These are phyloP conservation scores for Australoheros scitulus DNA, from an alignment of 2,113 vertebrate species.

Conservation along the genomic window DNA sequence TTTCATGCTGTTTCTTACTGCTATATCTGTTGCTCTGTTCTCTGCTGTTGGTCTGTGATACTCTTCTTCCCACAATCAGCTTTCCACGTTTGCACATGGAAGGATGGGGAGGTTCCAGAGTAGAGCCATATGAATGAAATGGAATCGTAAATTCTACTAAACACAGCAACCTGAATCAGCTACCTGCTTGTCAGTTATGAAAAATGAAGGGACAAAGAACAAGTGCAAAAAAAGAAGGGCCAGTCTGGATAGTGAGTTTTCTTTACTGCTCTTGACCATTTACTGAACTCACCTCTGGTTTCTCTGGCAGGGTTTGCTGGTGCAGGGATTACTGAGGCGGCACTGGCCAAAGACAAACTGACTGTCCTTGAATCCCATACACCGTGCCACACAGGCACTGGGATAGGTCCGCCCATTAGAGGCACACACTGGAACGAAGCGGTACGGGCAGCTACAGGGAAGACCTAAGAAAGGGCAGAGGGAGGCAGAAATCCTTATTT, in stretches of 20 bases:
- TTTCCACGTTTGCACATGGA: not conserved
- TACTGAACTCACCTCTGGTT: slow-evolving; percentile 86
- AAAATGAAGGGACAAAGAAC: not conserved
- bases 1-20: too few species aligned
- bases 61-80: too few species aligned
- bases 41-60: not conserved
- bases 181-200: not conserved
- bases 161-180: not conserved
- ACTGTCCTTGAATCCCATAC: slow-evolving; percentile 90
- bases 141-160: not conserved
- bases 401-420: slow-evolving; percentile 94
- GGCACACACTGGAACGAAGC: slow-evolving; percentile 94
- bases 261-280: too few species aligned
- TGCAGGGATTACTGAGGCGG: slow-evolving; percentile 87
- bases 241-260: not conserved
- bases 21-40: not conserved
- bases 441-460: slow-evolving; percentile 92
- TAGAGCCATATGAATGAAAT: not conserved
- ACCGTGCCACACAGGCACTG: slow-evolving; percentile 93
- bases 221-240: not conserved
- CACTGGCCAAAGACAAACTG: slow-evolving; percentile 93
- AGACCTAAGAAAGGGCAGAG: slow-evolving; percentile 78
- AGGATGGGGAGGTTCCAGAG: not conserved
- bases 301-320: slow-evolving; percentile 86
- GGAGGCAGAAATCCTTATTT: not conserved